Conservation (phyloP, 2,888 invertebrate species). For the Teinopalpus imperialis region DNA sequence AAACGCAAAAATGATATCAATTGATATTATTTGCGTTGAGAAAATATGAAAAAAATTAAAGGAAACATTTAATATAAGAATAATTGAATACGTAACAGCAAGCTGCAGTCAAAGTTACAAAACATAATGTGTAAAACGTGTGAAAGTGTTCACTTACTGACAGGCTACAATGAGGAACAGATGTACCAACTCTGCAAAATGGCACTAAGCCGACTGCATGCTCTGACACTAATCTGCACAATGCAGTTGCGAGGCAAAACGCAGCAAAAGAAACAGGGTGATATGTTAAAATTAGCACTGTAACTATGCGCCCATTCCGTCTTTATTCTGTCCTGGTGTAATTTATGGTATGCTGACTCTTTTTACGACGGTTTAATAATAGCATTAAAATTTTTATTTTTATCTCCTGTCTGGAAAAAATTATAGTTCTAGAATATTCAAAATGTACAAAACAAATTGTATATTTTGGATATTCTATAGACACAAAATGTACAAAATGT, state of each 20-base stretch:
- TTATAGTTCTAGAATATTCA: too few relatives aligned
- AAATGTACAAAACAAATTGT: too few relatives aligned
- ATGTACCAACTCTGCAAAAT: slow-evolving; percentile 9
- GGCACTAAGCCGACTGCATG: slow-evolving; percentile 23
- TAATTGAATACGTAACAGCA: too few relatives aligned
- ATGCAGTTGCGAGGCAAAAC: slow-evolving; percentile 30
- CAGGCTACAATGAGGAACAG: slow-evolving; percentile 9
- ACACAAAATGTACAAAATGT: too few relatives aligned
- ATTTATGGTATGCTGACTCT: background rate
- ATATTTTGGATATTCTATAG: too few relatives aligned
- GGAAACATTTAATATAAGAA: too few relatives aligned
- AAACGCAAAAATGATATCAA: too few relatives aligned
- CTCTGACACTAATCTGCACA: slow-evolving; percentile 28
- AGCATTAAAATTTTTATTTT: too few relatives aligned
- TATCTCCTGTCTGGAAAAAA: too few relatives aligned
- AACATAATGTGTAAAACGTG: slow-evolving; percentile 18
- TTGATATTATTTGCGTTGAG: too few relatives aligned
- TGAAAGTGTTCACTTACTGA: slow-evolving; percentile 21
- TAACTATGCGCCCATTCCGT: background rate
- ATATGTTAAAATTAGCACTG: slow-evolving; percentile 21
- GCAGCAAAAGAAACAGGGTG: background rate
- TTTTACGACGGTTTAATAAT: too few relatives aligned
- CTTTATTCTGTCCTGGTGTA: slow-evolving; percentile 1
- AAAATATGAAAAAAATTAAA: too few relatives aligned
- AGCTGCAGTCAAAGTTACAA: slow-evolving; percentile 12